phyloP scores from a whole-genome alignment of 2,888 invertebrate species.

The Metopia argyrocephala region DNA sequence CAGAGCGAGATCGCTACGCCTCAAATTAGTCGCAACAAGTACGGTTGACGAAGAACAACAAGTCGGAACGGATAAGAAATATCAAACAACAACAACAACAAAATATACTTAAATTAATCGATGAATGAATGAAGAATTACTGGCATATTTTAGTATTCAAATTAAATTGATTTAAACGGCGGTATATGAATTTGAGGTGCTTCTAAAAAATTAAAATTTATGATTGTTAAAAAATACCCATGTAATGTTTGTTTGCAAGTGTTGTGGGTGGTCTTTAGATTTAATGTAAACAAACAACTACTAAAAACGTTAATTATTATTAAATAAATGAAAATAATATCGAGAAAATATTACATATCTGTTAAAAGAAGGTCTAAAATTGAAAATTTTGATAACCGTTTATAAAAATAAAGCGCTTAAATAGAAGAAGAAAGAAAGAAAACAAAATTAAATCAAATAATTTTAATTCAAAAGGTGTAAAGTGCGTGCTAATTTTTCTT shows the following conservation, averaged over 20 bases:
- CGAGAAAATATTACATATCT: too few relatives aligned
- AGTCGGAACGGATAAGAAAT: conserved; percentile 69
- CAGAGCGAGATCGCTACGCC: conserved; percentile 63
- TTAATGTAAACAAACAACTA: not conserved
- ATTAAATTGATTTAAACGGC: too few relatives aligned
- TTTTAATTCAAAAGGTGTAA: conserved; percentile 70
- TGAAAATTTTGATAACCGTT: not conserved
- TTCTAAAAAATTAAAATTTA: not conserved
- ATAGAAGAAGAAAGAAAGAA: too few relatives aligned
- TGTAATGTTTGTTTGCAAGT: too few relatives aligned
- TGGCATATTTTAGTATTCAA: too few relatives aligned
- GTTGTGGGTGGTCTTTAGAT: conserved; percentile 26
- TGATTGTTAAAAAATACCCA: not conserved
- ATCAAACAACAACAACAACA: conserved; percentile 15
- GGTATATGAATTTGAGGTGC: too few relatives aligned
- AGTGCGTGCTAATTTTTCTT: conserved; percentile 74
- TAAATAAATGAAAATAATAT: not conserved
- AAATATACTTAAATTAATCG: conserved; percentile 8
- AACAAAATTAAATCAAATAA: too few relatives aligned
- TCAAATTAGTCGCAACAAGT: conserved; percentile 74
- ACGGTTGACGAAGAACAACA: conserved; percentile 75
- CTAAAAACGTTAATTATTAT: not conserved
- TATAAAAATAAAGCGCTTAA: conserved; percentile 33
- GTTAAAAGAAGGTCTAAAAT: too few relatives aligned
- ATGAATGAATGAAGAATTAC: too few relatives aligned